These are phyloP conservation scores for Bufotes viridis DNA, from an alignment of 2,797 vertebrate genomes.

Conservation along the genomic window DNA sequence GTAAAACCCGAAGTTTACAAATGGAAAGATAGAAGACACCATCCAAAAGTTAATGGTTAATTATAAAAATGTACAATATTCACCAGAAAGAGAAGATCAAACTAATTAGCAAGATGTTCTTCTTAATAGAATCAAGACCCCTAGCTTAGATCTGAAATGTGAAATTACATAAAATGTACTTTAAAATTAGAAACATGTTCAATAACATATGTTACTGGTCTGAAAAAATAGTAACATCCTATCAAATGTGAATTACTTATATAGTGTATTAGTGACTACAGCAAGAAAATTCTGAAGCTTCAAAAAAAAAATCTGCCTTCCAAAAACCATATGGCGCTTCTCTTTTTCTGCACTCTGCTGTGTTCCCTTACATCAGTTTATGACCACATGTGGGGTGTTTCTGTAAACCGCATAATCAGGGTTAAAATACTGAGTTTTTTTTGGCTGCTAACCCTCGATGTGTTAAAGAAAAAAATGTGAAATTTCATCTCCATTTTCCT, in stretches of 20 bases:
- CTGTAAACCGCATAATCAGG: too few species aligned
- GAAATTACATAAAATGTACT: background rate
- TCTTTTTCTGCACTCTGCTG: too few species aligned
- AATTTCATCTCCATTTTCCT: too few species aligned
- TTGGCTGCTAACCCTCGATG: too few species aligned
- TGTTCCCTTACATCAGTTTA: too few species aligned
- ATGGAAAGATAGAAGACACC: background rate
- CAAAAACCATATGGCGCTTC: too few species aligned
- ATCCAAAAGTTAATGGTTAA: constrained; percentile 25
- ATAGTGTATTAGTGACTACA: too few species aligned
- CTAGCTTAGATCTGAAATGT: background rate
- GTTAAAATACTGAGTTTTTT: too few species aligned
- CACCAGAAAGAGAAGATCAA: constrained; percentile 4
- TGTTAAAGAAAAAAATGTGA: too few species aligned
- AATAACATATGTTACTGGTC: background rate
- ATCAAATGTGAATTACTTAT: background rate
- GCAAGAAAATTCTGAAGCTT: too few species aligned
- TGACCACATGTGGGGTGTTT: too few species aligned
- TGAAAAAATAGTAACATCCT: background rate
- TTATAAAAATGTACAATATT: constrained; percentile 4
- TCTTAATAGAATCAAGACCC: background rate
- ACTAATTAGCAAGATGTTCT: constrained; percentile 15
- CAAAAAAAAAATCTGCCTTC: background rate
- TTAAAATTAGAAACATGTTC: background rate
- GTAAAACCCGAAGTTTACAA: background rate